Evolutionary conservation across 2,797 vertebrate species (phyloP).

Genomic region (Lepilemur ruficaudatus): DNA sequence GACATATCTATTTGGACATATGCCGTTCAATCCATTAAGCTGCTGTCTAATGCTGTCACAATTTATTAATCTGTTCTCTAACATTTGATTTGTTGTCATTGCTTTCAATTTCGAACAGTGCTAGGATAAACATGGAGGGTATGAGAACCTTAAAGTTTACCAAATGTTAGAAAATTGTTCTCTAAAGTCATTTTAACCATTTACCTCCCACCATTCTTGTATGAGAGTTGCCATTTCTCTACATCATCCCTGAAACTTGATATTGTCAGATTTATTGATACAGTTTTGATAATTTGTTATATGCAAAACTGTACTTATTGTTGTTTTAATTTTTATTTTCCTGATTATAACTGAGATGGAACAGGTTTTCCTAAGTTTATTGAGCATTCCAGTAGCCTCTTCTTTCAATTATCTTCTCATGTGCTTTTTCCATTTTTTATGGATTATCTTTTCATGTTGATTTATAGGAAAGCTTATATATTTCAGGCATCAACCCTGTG

Average conservation of each 20-base stretch:
- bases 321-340: slow-evolving; percentile 34
- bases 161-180: not conserved
- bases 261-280: not conserved
- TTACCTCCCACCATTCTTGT: not conserved
- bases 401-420: not conserved
- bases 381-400: not conserved
- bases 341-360: not conserved
- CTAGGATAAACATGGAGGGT: not conserved
- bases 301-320: not conserved
- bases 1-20: not conserved
- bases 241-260: not conserved
- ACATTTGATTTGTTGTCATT: not conserved
- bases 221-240: not conserved
- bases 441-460: not conserved
- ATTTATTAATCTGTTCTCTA: not conserved
- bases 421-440: not conserved
- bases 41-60: not conserved
- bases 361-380: not conserved
- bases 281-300: not conserved
- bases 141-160: not conserved
- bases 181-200: not conserved
- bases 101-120: not conserved
- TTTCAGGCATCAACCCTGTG: not conserved
- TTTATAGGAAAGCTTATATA: not conserved
- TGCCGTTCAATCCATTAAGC: not conserved